Base-by-base conservation (phyloP, 2,113 vertebrate genomes). In the Ophiodon elongatus region DNA sequence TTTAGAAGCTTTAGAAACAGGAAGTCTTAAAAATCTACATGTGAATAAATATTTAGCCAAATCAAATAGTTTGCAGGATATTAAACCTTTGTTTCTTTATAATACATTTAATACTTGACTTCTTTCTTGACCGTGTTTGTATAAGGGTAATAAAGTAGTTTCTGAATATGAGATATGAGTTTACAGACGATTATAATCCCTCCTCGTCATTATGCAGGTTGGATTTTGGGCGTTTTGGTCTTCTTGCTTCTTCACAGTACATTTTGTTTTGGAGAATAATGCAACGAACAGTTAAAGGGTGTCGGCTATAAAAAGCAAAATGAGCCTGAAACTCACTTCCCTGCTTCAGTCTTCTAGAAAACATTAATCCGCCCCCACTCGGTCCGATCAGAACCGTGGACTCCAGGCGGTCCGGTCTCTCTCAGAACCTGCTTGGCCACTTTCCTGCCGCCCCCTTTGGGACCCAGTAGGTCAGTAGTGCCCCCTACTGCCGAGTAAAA, bases 401-500 rank as follows among this genome's bases (percentile, higher is more conserved):
- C n/a, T n/a, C n/a, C n/a, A n/a, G n/a, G n/a, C n/a, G n/a, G n/a
- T n/a, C n/a, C n/a, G n/a, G n/a, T n/a, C n/a, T n/a, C n/a, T n/a
- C 43, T 45, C 43, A 43, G 39, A 62, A 31, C 69, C 33, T 71
- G 23, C 25, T 65, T 76, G 41, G 15, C 31, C 29, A 52, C 21
- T 73, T 63, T 80, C 23, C 47, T 64, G 27, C 60, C 79, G 59
- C 25, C 13, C n/a, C 39, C 11, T 70, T 7, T 15, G 65, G 23
- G 31, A 11, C 3, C 11, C 21, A 2, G 57, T 71, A 72, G 85
- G 52, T 73, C 68, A 59, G 45, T n/a, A 69, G 72, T 75, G 83
- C 88, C 89, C 80, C 79, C 87, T 91, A 25, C 65, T 69, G 87
- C 66, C 54, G 27, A 33, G 9, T 27, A 66, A 29, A 21, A 14